A percentile compares a stretch with the other conserved stretches of the same genome.
Conservation (phyloP, 1,140 invertebrate species). For the Magallana gigas region DNA sequence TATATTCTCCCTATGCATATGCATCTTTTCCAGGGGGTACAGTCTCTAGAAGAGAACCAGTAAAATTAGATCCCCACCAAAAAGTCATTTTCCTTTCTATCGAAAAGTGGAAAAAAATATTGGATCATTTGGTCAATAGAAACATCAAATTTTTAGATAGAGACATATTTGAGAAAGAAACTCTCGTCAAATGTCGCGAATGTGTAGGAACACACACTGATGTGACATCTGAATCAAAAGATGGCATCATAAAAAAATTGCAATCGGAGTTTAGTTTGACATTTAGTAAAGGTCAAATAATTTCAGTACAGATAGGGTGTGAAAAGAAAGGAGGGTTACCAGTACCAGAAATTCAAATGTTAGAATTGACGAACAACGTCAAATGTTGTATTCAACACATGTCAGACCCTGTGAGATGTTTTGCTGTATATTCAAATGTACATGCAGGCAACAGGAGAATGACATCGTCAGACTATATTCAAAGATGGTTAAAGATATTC, state of each 20-base stretch:
- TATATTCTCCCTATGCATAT: not conserved
- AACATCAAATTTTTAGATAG: not conserved
- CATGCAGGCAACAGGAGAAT: conserved; percentile 23
- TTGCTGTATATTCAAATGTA: conserved; percentile 53
- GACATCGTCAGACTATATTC: conserved; percentile 46
- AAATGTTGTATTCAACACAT: conserved; percentile 59
- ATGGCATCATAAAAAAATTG: not conserved
- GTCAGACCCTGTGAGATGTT: conserved; percentile 53
- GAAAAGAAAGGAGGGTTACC: conserved; percentile 54
- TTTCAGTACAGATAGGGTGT: conserved; percentile 56
- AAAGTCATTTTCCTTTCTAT: not conserved
- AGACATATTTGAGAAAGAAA: not conserved
- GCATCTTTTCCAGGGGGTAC: not conserved
- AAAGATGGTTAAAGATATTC: conserved; percentile 59
- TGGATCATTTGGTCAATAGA: not conserved
- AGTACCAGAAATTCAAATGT: conserved; percentile 48
- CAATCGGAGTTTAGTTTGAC: not conserved
- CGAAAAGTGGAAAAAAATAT: not conserved
- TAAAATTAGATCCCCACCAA: conserved; percentile 7
- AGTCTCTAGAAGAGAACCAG: not conserved
- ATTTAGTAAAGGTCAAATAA: conserved; percentile 51
- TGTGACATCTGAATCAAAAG: not conserved
- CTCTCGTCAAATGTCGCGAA: not conserved
- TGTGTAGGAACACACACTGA: not conserved
- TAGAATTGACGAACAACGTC: conserved; percentile 55